Evolutionary conservation across 2,888 invertebrate genomes (phyloP), one percentile per base, ranked within the genome.

Genomic region (Resseliella maxima): DNA sequence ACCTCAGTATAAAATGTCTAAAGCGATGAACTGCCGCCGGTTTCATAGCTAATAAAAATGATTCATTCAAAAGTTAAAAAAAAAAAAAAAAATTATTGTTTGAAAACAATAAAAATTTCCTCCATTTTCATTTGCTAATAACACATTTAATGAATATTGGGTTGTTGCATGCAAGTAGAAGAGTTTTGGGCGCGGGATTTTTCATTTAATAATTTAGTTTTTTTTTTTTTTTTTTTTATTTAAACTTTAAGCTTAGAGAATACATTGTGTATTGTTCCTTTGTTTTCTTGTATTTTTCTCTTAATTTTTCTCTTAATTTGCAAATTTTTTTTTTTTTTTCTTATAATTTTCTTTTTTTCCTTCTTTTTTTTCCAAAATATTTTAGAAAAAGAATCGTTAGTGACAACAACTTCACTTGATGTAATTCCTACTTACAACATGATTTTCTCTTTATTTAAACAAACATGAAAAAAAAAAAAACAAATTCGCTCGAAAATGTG

Each of bases 331-430:
- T 31, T 15, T 0, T 72, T 72, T 72, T n/a, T 72, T n/a, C 31
- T 31, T 31, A 21, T 72, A 3, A 1, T 72, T 72, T 35, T 31
- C 31, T 72, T 72, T 31, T 18, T 72, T 35, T 72, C 31, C 31
- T 72, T 72, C 18, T 31, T 72, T 15, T 15, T 18, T 72, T 15
- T 35, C 31, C 10, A 59, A n/a, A 3, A n/a, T 2, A 24, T 72
- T 72, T 72, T 31, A 35, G 18, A 72, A 31, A 72, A 72, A 72
- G 72, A 72, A 1, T 72, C 72, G 72, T 31, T 72, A 35, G 31
- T 31, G 72, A 31, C 72, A 72, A 72, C 27, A 72, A 31, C 72
- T 31, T 72, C 31, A 72, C 3, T 72, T 15, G 72, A 72, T 72
- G 72, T 72, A 72, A 72, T 31, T 72, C 31, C 72, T 72, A 72